A percentile compares a stretch with the other conserved stretches of the same genome.
phyloP scores from a whole-genome alignment of 2,113 vertebrate genomes.

The Amazona vittata region DNA sequence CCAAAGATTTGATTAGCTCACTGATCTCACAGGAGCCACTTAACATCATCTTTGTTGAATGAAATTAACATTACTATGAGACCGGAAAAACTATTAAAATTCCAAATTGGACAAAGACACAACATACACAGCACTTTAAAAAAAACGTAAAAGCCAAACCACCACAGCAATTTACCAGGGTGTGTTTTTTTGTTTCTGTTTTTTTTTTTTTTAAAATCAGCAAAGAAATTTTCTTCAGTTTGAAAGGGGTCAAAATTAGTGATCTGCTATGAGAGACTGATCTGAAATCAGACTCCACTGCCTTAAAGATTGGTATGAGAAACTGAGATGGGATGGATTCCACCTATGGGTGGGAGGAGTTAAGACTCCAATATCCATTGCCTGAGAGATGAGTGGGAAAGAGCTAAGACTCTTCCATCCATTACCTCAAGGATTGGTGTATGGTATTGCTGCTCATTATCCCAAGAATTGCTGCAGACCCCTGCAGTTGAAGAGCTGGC shows the following conservation, averaged over 20 bases:
- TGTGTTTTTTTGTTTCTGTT: too few relatives aligned
- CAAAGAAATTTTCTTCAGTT: neutral
- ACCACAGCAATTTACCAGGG: neutral
- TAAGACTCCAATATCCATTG: neutral
- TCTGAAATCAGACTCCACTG: neutral
- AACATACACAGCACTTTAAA: neutral
- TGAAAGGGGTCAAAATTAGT: neutral
- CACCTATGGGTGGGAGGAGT: neutral
- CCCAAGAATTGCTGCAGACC: neutral
- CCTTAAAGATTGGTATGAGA: neutral
- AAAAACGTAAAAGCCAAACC: neutral
- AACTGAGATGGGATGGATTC: neutral
- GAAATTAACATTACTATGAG: accelerated
- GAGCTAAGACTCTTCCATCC: neutral
- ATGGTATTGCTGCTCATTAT: neutral
- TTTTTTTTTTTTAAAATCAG: neutral
- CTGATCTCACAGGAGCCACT: neutral
- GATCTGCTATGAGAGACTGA: neutral
- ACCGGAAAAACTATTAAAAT: neutral
- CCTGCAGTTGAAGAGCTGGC: neutral
- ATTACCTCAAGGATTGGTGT: neutral
- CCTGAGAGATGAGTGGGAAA: neutral
- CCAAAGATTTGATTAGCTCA: accelerated
- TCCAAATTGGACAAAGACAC: accelerated
- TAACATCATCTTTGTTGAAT: neutral